Conservation (phyloP, 2,797 vertebrate species). For the Hemitrygon akajei region DNA sequence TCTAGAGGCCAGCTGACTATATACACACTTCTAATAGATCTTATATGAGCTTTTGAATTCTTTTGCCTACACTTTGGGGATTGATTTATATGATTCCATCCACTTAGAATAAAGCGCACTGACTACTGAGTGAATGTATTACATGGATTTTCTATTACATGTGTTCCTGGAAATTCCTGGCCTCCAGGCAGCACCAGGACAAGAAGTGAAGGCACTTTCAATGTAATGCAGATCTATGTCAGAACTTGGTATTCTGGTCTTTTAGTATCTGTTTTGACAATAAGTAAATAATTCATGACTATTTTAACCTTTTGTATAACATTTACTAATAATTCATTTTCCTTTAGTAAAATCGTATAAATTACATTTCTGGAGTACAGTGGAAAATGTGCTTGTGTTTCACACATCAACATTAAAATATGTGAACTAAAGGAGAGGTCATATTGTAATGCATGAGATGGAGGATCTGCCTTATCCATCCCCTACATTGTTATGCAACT, state of each 20-base stretch:
- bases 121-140: background rate
- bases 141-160: background rate
- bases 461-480: background rate
- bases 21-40: background rate
- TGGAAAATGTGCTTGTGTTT: background rate
- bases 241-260: background rate
- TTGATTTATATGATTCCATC: background rate
- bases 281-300: background rate
- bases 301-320: background rate
- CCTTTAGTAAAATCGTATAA: background rate
- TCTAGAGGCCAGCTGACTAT: background rate
- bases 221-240: background rate
- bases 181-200: background rate
- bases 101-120: background rate
- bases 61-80: background rate
- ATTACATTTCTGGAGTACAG: background rate
- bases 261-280: background rate
- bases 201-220: background rate
- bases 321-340: background rate
- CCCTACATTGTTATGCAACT: too few species aligned
- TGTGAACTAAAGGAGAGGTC: background rate
- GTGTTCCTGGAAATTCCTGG: background rate
- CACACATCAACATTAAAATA: background rate
- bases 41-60: background rate
- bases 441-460: background rate